Evolutionary conservation across 2,113 vertebrate genomes (phyloP), one percentile per base, ranked within the genome.

Genomic region (Hydrochoerus hydrochaeris): DNA sequence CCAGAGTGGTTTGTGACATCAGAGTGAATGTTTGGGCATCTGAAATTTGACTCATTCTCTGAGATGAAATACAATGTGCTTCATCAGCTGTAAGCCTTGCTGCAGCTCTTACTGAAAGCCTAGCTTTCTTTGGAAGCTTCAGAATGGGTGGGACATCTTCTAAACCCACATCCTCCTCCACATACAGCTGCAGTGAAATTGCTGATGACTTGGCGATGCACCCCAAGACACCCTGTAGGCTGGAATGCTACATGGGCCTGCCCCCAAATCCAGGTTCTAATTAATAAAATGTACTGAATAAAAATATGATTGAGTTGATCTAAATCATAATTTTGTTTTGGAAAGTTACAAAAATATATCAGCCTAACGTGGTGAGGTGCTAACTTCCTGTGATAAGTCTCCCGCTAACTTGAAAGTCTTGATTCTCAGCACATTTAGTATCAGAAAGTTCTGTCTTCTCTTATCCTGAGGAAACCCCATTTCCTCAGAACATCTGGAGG

Each of bases 221-320:
- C 90, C 44, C 1, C 4, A 5, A 4, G 46, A 28, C 14, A 11
- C 38, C 28, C 69, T 0, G 0, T 38, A 44, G 38, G n/a, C 32
- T 38, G 0, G 16, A 17, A 20, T 3, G 16, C 2, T 4, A 4
- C 24, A 7, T 1, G 16, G 35, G 13, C 30, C 4, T 30, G 3
- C 35, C 4, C 10, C 19, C 38, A 32, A 13, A 52, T 80, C 62
- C 20, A 80, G 19, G 28, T 54, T 3, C 1, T 91, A 9, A 80
- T 94, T 46, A 91, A 65, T 35, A 49, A 65, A 67, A 32, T 4
- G 28, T 38, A 38, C 7, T 41, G 32, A 92, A 57, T 44, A 7
- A 19, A 19, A 0, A 57, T 80, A 89, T 26, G 46, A 87, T 20
- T 46, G 44, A n/a, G 14, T 81, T 3, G 28, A 26, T n/a, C 8